These are phyloP conservation scores for Pyrocephalus nanus DNA, from an alignment of 2,797 vertebrate genomes.

Conservation along the genomic window DNA sequence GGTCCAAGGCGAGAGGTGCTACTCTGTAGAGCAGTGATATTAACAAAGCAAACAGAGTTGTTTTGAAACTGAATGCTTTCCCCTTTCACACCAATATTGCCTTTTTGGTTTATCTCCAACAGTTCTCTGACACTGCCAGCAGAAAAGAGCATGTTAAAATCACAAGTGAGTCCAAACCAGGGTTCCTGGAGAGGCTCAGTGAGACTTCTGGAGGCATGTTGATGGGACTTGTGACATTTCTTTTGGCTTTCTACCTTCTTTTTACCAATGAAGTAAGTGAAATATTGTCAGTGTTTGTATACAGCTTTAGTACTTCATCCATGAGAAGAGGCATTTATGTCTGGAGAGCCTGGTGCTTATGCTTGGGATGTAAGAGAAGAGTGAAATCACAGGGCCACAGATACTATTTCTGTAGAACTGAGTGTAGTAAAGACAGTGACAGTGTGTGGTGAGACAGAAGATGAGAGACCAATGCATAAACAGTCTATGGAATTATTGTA, in stretches of 20 bases:
- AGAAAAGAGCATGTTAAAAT: slow-evolving; percentile 83
- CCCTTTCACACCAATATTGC: not conserved
- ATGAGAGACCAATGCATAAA: not conserved
- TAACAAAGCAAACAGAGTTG: not conserved
- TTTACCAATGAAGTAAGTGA: slow-evolving; percentile 91
- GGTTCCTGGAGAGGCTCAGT: slow-evolving; percentile 90
- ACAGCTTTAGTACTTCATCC: not conserved
- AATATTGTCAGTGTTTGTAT: not conserved
- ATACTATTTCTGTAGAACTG: not conserved
- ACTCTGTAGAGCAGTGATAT: not conserved
- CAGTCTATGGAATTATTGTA: not conserved
- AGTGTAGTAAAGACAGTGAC: not conserved
- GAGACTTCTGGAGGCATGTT: slow-evolving; percentile 89
- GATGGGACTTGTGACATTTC: slow-evolving; percentile 84
- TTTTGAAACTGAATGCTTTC: not conserved
- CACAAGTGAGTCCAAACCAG: slow-evolving; percentile 78
- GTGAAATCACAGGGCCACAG: not conserved
- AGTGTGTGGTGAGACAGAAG: not conserved
- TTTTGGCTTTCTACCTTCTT: slow-evolving; percentile 89
- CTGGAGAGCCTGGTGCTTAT: not conserved
- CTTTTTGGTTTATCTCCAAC: not conserved
- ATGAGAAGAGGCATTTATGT: rapidly evolving
- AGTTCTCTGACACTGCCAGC: slow-evolving; percentile 68
- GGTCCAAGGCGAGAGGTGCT: not conserved
- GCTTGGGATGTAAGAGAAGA: not conserved